Conservation (phyloP, 2,113 vertebrate species). For the Chionomys nivalis region DNA sequence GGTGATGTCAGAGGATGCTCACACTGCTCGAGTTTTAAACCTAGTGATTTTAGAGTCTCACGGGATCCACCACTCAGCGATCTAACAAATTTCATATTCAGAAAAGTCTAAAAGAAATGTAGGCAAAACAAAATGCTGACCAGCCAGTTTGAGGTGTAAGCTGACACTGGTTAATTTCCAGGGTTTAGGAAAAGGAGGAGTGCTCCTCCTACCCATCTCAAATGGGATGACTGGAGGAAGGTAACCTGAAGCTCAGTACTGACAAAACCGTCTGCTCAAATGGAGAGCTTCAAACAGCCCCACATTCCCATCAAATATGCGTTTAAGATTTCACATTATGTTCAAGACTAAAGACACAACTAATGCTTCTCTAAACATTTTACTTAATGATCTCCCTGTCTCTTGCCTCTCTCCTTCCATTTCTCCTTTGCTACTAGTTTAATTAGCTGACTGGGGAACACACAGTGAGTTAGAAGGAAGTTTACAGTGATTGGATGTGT, state of each 20-base stretch:
- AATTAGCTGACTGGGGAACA: conserved; percentile 7
- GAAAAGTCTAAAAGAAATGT: background rate
- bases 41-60: background rate
- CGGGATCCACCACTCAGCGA: background rate
- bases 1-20: background rate
- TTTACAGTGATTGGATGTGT: background rate
- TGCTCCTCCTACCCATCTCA: fast-evolving
- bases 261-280: background rate
- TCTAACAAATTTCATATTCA: background rate
- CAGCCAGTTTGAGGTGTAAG: background rate
- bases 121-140: conserved; percentile 36
- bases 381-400: background rate
- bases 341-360: conserved; percentile 18
- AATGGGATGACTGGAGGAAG: background rate
- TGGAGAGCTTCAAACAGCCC: background rate
- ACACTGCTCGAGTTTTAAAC: background rate
- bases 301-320: background rate
- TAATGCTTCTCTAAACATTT: conserved; percentile 53
- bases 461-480: background rate
- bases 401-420: background rate
- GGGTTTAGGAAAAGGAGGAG: background rate
- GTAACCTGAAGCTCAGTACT: background rate
- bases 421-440: conserved; percentile 16
- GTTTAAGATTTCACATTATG: conserved; percentile 3
- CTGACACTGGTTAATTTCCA: background rate